A percentile compares a stretch with the other conserved stretches of the same genome.
These are phyloP conservation scores for Podarcis siculus DNA, from an alignment of 2,797 vertebrate genomes.

Conservation along the genomic window DNA sequence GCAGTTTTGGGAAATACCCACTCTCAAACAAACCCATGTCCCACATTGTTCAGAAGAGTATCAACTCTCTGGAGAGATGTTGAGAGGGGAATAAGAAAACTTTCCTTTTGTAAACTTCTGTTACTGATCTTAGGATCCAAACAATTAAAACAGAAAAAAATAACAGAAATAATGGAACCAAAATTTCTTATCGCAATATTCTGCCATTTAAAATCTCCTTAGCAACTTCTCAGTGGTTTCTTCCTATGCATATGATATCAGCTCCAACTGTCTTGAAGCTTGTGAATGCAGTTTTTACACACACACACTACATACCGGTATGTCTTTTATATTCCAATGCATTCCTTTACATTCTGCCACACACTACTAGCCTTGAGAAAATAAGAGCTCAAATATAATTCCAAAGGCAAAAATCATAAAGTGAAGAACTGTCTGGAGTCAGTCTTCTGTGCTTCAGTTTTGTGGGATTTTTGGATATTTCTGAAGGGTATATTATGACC, in stretches of 20 bases:
- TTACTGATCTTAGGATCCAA: neutral
- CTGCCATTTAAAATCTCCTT: neutral
- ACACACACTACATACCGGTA: neutral
- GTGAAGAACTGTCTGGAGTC: constrained; percentile 45
- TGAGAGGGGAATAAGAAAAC: neutral
- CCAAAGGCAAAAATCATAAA: constrained; percentile 62
- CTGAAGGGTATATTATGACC: constrained; percentile 52
- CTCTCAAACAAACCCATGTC: too few relatives aligned
- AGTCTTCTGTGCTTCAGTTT: constrained; percentile 50
- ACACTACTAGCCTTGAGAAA: constrained; percentile 33
- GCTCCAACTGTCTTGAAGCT: neutral
- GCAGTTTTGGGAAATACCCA: neutral
- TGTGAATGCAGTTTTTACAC: neutral
- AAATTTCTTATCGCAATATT: neutral
- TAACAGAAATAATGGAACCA: neutral
- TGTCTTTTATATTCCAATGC: constrained; percentile 46
- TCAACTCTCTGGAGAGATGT: neutral
- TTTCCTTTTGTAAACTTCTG: too few relatives aligned
- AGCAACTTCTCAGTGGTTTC: neutral
- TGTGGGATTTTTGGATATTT: constrained; percentile 54
- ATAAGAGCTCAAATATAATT: constrained; percentile 35
- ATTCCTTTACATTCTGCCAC: constrained; percentile 32
- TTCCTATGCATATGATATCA: neutral
- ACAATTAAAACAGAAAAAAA: neutral
- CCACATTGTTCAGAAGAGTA: neutral